These are phyloP conservation scores for Pachycephus smyrnensis DNA, from an alignment of 2,888 invertebrate species.

Conservation along the genomic window DNA sequence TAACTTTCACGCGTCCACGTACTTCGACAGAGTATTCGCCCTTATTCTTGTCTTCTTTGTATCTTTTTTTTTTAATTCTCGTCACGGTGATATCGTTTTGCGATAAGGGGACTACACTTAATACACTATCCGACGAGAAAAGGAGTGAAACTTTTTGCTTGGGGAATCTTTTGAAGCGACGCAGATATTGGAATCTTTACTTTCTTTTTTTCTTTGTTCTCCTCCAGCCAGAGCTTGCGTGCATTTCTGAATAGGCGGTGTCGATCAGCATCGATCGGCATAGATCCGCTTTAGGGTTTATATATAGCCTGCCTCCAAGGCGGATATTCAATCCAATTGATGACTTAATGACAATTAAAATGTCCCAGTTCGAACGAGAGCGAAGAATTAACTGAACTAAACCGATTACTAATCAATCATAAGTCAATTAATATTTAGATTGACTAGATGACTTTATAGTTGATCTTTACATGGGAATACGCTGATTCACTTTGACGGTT, in stretches of 20 bases:
- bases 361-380: slow-evolving; percentile 1
- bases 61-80: not conserved
- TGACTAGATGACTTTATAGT: slow-evolving; percentile 21
- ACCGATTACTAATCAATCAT: slow-evolving; percentile 29
- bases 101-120: not conserved
- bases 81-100: not conserved
- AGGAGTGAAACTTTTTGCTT: not conserved
- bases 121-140: not conserved
- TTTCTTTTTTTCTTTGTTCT: not conserved
- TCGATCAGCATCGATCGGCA: not conserved
- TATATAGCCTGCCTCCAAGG: not conserved
- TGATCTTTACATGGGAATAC: slow-evolving; percentile 23
- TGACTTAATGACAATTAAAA: not conserved
- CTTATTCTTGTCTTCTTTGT: not conserved
- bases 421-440: slow-evolving; percentile 35
- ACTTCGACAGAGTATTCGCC: not conserved
- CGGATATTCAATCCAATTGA: not conserved
- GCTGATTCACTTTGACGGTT: slow-evolving; percentile 25
- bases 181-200: not conserved
- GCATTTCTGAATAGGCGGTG: not conserved
- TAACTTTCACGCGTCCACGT: not conserved
- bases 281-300: not conserved
- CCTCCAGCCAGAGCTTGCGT: not conserved
- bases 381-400: slow-evolving; percentile 19
- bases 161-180: not conserved